Evolutionary conservation across 2,888 invertebrate species (phyloP).

Genomic region (Azorinus chamasolen): DNA sequence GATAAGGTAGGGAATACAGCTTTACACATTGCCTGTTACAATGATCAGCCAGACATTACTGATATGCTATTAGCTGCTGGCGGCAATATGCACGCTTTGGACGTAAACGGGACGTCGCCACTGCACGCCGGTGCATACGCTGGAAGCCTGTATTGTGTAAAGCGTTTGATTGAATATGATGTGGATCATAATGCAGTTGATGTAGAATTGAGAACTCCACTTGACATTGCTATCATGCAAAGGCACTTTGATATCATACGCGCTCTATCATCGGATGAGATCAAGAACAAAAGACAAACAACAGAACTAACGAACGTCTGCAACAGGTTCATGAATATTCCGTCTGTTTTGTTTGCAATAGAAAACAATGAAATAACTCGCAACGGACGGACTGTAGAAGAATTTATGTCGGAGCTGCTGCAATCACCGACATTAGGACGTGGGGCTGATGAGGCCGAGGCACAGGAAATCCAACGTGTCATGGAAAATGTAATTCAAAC

Average conservation of each 20-base stretch:
- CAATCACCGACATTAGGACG: conserved; percentile 17
- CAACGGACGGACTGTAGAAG: neutral
- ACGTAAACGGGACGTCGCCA: conserved; percentile 24
- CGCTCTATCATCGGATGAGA: neutral
- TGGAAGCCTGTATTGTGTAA: conserved; percentile 8
- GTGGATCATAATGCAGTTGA: conserved; percentile 24
- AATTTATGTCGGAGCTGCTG: conserved; percentile 19
- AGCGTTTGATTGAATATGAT: conserved; percentile 23
- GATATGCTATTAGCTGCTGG: conserved; percentile 26
- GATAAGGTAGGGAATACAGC: conserved; percentile 13
- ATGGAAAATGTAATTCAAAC: conserved; percentile 32
- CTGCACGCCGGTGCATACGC: conserved; percentile 45
- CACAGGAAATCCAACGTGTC: conserved; percentile 38
- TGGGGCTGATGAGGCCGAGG: conserved; percentile 33
- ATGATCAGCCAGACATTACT: conserved; percentile 1
- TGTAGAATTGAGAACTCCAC: conserved; percentile 20
- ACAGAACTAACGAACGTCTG: conserved; percentile 20
- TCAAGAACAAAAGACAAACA: too few species aligned
- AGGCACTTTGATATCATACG: conserved; percentile 1
- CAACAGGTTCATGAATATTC: conserved; percentile 15
- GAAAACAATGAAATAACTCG: conserved; percentile 15
- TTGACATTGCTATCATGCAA: conserved; percentile 19
- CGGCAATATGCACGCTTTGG: conserved; percentile 24
- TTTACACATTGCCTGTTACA: conserved; percentile 23
- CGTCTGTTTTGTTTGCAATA: conserved; percentile 18